phyloP scores from a whole-genome alignment of 2,888 invertebrate genomes.

The Agrenia bidenticulata region DNA sequence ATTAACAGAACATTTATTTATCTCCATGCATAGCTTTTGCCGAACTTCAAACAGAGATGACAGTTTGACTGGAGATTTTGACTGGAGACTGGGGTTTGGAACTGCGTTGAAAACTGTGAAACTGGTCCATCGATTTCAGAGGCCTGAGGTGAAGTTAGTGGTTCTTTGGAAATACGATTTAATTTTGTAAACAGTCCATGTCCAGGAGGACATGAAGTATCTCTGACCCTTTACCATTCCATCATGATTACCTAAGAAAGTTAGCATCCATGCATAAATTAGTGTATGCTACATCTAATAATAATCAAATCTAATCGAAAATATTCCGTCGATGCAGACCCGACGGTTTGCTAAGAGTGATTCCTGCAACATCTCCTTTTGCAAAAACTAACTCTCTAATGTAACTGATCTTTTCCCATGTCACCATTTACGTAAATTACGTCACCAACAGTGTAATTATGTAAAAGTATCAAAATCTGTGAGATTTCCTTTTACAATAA shows the following conservation, averaged over 20 bases:
- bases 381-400: constrained; percentile 96
- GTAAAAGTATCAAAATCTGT: constrained; percentile 55
- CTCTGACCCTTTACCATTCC: constrained; percentile 88
- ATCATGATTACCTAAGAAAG: constrained; percentile 84
- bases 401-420: constrained; percentile 82
- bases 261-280: background rate
- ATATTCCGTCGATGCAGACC: constrained; percentile 62
- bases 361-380: constrained; percentile 97
- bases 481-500: too few species aligned
- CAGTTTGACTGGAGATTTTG: constrained; percentile 86
- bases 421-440: constrained; percentile 86
- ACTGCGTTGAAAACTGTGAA: background rate
- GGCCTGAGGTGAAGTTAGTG: constrained; percentile 58
- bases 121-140: constrained; percentile 55
- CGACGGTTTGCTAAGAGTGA: constrained; percentile 90
- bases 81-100: constrained; percentile 69
- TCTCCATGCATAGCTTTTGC: constrained; percentile 91
- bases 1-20: constrained; percentile 13
- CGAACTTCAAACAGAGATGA: constrained; percentile 96
- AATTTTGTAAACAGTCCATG: constrained; percentile 90
- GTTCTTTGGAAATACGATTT: constrained; percentile 76
- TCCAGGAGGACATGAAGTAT: constrained; percentile 82
- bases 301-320: background rate
- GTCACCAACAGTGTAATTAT: constrained; percentile 94
- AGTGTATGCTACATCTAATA: too few species aligned